A percentile compares a stretch with the other conserved stretches of the same genome.
phyloP scores from a whole-genome alignment of 2,113 vertebrate species.

The Nematolebias whitei region DNA sequence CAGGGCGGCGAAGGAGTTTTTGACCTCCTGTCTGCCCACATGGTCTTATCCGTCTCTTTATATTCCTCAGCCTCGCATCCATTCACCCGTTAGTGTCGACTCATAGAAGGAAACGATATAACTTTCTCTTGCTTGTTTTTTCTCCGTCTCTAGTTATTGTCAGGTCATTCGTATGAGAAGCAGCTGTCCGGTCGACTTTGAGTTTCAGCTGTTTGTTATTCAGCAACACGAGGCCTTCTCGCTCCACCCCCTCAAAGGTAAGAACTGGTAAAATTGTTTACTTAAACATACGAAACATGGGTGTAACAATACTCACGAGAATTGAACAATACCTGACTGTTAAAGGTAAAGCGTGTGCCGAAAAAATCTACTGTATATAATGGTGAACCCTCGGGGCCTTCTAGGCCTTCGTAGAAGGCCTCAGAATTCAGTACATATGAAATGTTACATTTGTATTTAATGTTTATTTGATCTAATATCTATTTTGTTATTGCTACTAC shows the following conservation, averaged over 20 bases:
- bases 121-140: neutral
- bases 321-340: neutral
- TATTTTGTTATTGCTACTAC: too few species aligned
- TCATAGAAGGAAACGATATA: conserved; percentile 16
- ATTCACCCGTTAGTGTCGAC: conserved; percentile 14
- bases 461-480: too few species aligned
- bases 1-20: neutral
- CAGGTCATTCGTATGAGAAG: conserved; percentile 88
- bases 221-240: conserved; percentile 85
- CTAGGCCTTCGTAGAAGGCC: too few species aligned
- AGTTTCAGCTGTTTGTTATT: conserved; percentile 86
- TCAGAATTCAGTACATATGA: too few species aligned
- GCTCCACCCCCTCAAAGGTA: conserved; percentile 86
- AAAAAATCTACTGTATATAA: too few species aligned
- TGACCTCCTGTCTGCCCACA: conserved; percentile 20
- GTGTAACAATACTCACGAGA: too few species aligned
- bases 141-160: conserved; percentile 56
- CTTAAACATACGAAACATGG: too few species aligned
- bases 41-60: conserved; percentile 48
- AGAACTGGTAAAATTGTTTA: neutral
- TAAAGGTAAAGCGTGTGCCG: too few species aligned
- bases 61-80: conserved; percentile 44
- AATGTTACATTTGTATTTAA: too few species aligned
- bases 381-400: too few species aligned
- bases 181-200: conserved; percentile 92